Evolutionary conservation across 2,113 vertebrate genomes (phyloP), one percentile per base, ranked within the genome.

Genomic region (Barbus barbus): DNA sequence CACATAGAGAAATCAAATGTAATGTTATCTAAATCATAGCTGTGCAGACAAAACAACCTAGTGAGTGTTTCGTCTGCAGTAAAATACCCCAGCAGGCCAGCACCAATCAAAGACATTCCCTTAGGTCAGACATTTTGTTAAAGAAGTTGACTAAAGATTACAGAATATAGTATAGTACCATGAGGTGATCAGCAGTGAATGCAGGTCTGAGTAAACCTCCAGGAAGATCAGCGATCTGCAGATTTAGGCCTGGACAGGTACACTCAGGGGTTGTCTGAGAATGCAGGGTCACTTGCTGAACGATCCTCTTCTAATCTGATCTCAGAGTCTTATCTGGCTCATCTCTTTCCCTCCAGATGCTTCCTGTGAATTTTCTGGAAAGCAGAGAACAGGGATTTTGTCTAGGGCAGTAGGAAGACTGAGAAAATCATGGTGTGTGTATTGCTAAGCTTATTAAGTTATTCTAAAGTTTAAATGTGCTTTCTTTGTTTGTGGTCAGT

Each of bases 261-360:
- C 12, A 41, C 53, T 78, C 13, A 41, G 16, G 11, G 75, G 20
- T 53, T 20, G 67, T 31, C 22, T 76, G 38, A 46, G 28, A 78
- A 44, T 9, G 5, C 36, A 75, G 13, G 16, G 79, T 36, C 22
- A 53, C 75, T 41, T 16, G 60, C 28, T 48, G 73, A 28, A 46
- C 14, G 12, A 56, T 78, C 38, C 26, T 51, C 38, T 28, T 60
- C 51, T 78, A 83, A 86, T 71, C 71, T 80, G 61, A 83, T 83
- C 71, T 41, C 4, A 16, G 71, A 38, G n/a, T 48, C 71, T 85
- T 85, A 80, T 48, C 48, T 36, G 60, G 72, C 73, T 82, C 80
- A 71, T 78, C 60, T 41, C 76, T 33, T 48, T 48, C 33, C 26
- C 16, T 60, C 36, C 84, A 74, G 31, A 65, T 67, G 41, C 31